Evolutionary conservation across 2,888 invertebrate genomes (phyloP), one percentile per base, ranked within the genome.

Genomic region (Chesias legatella): DNA sequence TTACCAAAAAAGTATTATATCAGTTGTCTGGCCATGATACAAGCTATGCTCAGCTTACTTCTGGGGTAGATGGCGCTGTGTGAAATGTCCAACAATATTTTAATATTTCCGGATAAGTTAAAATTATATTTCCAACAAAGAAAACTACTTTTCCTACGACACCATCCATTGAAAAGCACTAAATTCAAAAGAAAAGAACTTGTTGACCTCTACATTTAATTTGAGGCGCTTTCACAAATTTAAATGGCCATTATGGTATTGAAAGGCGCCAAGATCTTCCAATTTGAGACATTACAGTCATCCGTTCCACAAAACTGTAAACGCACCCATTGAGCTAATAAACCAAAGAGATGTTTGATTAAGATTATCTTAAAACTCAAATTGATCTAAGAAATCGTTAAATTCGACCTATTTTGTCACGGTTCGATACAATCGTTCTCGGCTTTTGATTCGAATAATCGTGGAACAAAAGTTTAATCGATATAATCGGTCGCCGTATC

Each of bases 401-500:
- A 49, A 51, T 39, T 49, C 53, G 50, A 44, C 34, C 44, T 46
- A 44, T 53, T 55, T 56, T 40, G 48, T 42, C 45, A 36, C 30
- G 44, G 35, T 17, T 39, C 43, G 52, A 54, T 56, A 49, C 48
- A 35, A 55, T 54, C 53, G 46, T 13, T 43, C 44, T 38, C 61
- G 72, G 67, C 13, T 73, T 77, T 67, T 75, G 73, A 64, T 69
- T 65, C 63, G 67, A 66, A 64, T 70, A 48, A 53, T 51, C 40
- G 46, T 48, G 44, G 36, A 70, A 71, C 63, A 71, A 69, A 64
- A 59, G 54, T 62, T 68, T 69, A 69, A 69, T 66, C 67, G 45
- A 39, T 63, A 57, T 69, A 69, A 75, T 76, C 75, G 66, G 59
- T 64, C 67, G 68, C 73, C 64, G 63, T 66, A 72, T 74, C 76